phyloP scores from a whole-genome alignment of 2,888 invertebrate genomes.

The Eristalis intricaria region DNA sequence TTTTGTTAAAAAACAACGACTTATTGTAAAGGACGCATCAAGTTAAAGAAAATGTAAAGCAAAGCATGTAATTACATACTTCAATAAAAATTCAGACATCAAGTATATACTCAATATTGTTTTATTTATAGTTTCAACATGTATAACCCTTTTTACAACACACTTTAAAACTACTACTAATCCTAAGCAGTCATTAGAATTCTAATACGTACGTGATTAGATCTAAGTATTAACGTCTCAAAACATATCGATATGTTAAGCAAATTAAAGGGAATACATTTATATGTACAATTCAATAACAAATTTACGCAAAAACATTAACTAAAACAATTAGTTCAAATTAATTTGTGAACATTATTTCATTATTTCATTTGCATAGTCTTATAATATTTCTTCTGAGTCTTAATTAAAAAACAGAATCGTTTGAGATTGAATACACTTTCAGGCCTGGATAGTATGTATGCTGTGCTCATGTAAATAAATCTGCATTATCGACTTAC shows the following conservation, averaged over 20 bases:
- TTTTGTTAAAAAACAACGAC: slow-evolving; percentile 86
- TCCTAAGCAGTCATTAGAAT: slow-evolving; percentile 57
- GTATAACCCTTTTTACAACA: slow-evolving; percentile 18
- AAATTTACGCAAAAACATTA: slow-evolving; percentile 7
- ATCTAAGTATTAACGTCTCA: slow-evolving; percentile 12
- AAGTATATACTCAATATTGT: slow-evolving; percentile 14
- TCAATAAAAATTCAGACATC: neutral
- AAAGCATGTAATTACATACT: neutral
- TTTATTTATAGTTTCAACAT: slow-evolving; percentile 19
- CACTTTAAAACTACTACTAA: slow-evolving; percentile 14
- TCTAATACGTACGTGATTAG: slow-evolving; percentile 51
- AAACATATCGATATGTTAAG: slow-evolving; percentile 2
- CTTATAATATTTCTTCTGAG: neutral
- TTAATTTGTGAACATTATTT: neutral
- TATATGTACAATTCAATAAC: slow-evolving; percentile 66
- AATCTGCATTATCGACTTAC: slow-evolving; percentile 39
- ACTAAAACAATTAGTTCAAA: neutral
- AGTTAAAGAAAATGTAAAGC: neutral
- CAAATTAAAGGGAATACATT: slow-evolving; percentile 11
- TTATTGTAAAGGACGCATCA: slow-evolving; percentile 73
- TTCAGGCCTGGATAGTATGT: slow-evolving; percentile 19
- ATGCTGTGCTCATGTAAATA: slow-evolving; percentile 19
- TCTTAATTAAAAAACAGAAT: slow-evolving; percentile 39
- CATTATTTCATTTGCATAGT: neutral
- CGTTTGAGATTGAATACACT: neutral